These are phyloP conservation scores for Dioctria rufipes DNA, from an alignment of 2,888 invertebrate genomes.

Conservation along the genomic window DNA sequence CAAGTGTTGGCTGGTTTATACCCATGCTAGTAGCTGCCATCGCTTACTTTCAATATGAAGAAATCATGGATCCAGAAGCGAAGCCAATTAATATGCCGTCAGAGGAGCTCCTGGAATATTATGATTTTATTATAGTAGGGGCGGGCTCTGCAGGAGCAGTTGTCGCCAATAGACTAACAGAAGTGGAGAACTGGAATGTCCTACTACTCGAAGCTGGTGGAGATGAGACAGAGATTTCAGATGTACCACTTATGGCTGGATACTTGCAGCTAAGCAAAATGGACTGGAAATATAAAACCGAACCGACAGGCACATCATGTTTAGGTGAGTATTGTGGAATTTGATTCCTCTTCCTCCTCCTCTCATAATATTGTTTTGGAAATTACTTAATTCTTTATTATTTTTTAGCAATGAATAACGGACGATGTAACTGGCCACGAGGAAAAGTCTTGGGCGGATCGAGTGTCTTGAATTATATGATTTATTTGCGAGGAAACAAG, in stretches of 20 bases:
- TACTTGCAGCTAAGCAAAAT: slow-evolving; percentile 89
- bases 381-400: background rate
- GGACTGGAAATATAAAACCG: slow-evolving; percentile 95
- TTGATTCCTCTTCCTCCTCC: too few relatives aligned
- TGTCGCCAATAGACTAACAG: slow-evolving; percentile 86
- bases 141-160: slow-evolving; percentile 92
- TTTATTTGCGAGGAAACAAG: slow-evolving; percentile 90
- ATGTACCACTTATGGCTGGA: slow-evolving; percentile 89
- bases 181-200: slow-evolving; percentile 85
- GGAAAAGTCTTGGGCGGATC: slow-evolving; percentile 94
- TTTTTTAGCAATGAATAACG: slow-evolving; percentile 82
- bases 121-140: slow-evolving; percentile 90
- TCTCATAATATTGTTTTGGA: background rate
- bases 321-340: slow-evolving; percentile 75
- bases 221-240: slow-evolving; percentile 92
- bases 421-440: slow-evolving; percentile 91
- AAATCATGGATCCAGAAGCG: slow-evolving; percentile 87
- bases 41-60: slow-evolving; percentile 90
- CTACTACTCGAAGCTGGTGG: slow-evolving; percentile 89
- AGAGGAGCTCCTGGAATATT: slow-evolving; percentile 76
- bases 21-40: slow-evolving; percentile 88
- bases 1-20: slow-evolving; percentile 84
- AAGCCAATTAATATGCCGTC: slow-evolving; percentile 81
- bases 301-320: slow-evolving; percentile 86
- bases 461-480: slow-evolving; percentile 92